phyloP scores from a whole-genome alignment of 2,797 vertebrate genomes.

The Myiothlypis coronata region DNA sequence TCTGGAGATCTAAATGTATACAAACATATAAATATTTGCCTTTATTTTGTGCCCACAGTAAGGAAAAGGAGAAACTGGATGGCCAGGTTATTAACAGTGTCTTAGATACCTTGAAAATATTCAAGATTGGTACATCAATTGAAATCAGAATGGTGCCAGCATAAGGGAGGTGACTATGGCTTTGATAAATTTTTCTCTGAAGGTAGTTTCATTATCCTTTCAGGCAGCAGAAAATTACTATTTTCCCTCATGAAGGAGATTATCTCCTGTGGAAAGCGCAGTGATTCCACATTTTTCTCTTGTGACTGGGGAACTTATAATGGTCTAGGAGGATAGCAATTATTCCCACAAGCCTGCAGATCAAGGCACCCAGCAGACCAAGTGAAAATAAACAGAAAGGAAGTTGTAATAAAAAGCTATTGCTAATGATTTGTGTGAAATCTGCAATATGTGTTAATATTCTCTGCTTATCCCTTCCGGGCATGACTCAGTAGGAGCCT shows the following conservation, averaged over 20 bases:
- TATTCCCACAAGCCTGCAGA: constrained; percentile 31
- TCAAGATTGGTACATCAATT: neutral
- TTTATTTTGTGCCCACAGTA: neutral
- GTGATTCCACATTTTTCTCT: constrained; percentile 15
- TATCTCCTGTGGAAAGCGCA: neutral
- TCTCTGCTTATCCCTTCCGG: neutral
- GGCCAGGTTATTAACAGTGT: neutral
- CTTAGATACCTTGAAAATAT: neutral
- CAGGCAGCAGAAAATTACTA: constrained; percentile 9
- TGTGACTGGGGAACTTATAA: constrained; percentile 26
- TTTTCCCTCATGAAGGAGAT: constrained; percentile 1
- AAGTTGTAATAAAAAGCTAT: constrained; percentile 30
- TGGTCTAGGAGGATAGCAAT: constrained; percentile 51
- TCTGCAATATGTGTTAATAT: constrained; percentile 29
- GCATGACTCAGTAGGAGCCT: neutral
- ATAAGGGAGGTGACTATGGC: neutral
- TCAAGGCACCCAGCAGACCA: constrained; percentile 31
- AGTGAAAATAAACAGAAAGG: constrained; percentile 59
- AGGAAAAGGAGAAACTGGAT: neutral
- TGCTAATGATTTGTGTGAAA: constrained; percentile 40
- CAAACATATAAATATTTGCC: neutral
- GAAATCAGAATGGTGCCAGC: neutral
- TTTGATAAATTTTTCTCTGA: constrained; percentile 41
- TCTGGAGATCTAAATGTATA: neutral
- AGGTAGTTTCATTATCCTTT: constrained; percentile 25